phyloP scores from a whole-genome alignment of 2,113 vertebrate genomes.

The Cromileptes altivelis region DNA sequence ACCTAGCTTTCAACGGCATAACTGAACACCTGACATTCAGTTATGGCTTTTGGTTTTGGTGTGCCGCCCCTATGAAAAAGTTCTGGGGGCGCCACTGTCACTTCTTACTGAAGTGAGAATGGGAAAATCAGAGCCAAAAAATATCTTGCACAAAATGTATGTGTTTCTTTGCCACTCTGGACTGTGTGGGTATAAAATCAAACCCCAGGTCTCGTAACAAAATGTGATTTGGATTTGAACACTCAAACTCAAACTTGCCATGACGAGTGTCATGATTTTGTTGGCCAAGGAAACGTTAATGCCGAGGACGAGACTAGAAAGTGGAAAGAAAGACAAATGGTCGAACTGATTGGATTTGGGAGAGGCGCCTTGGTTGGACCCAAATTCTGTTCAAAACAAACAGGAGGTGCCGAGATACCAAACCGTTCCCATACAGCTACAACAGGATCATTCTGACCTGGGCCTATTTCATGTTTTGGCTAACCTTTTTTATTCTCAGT shows the following conservation, averaged over 20 bases:
- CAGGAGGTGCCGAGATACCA: neutral
- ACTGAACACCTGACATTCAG: no score
- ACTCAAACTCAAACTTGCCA: neutral
- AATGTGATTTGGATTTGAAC: neutral
- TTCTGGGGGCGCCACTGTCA: no score
- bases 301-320: neutral
- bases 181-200: neutral
- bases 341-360: neutral
- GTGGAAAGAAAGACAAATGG: slow-evolving; percentile 3
- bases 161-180: neutral
- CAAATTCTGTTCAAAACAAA: neutral
- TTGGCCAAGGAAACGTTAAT: neutral
- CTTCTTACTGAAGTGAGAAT: neutral
- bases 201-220: neutral
- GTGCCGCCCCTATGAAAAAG: no score
- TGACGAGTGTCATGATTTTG: neutral
- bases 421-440: neutral
- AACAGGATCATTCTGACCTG: neutral
- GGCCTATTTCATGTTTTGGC: neutral
- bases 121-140: neutral
- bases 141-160: neutral
- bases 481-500: neutral
- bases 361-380: neutral
- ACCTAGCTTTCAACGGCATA: no score
- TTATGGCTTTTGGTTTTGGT: no score